Percentiles rank a stretch among this genome's conserved stretches.
phyloP scores from a whole-genome alignment of 2,113 vertebrate species.

The Lycaon pictus region DNA sequence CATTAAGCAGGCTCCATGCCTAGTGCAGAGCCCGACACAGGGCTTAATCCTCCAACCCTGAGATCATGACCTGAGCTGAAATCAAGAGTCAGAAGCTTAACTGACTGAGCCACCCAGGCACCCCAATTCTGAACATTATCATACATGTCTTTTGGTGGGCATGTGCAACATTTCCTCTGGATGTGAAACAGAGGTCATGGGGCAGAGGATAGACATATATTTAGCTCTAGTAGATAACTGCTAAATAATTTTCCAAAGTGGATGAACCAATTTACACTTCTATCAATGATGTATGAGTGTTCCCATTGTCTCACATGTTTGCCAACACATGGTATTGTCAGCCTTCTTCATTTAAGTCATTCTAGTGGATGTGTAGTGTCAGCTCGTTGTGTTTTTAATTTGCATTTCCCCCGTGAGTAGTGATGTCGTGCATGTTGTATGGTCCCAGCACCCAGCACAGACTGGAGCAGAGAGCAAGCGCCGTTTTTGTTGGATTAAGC shows the following conservation, averaged over 20 bases:
- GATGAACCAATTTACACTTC: neutral
- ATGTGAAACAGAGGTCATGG: neutral
- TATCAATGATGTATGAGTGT: neutral
- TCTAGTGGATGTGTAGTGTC: neutral
- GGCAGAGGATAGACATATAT: neutral
- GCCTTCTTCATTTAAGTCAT: neutral
- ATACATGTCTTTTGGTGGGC: neutral
- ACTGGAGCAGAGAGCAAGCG: accelerated
- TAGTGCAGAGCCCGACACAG: neutral
- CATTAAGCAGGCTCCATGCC: neutral
- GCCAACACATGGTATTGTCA: neutral
- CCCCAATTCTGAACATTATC: neutral
- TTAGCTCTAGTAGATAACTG: neutral
- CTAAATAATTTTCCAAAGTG: neutral
- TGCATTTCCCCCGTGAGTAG: too few relatives aligned
- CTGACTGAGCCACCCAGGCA: neutral
- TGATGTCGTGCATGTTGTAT: accelerated
- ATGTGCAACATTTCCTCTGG: neutral
- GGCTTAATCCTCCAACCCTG: neutral
- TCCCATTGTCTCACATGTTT: neutral
- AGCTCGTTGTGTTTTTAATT: neutral
- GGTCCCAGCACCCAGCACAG: neutral
- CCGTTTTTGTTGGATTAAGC: neutral
- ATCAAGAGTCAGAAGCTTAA: neutral
- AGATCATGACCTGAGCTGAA: neutral